These are phyloP conservation scores for Iselma pallidipennis DNA, from an alignment of 2,888 invertebrate species.

Conservation along the genomic window DNA sequence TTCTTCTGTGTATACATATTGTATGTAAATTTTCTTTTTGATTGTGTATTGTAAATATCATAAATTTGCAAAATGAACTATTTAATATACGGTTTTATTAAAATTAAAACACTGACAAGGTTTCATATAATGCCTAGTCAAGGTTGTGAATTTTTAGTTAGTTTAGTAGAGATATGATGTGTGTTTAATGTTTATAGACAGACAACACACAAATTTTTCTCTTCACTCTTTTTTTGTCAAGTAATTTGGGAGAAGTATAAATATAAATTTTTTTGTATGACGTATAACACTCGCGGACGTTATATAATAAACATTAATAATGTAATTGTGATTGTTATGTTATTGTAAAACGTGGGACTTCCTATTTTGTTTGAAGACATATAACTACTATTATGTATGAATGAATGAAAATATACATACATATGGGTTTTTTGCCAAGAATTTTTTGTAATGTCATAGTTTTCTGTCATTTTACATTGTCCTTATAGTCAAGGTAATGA, in stretches of 20 bases:
- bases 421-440: no score
- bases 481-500: background rate
- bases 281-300: background rate
- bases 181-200: no score
- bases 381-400: background rate
- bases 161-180: no score
- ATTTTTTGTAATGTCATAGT: no score
- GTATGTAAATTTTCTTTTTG: background rate
- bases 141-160: slow-evolving; percentile 14
- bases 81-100: no score
- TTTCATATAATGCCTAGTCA: slow-evolving; percentile 12
- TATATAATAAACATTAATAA: background rate
- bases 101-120: slow-evolving; percentile 17
- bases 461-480: background rate
- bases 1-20: no score
- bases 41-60: background rate
- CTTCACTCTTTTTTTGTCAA: no score
- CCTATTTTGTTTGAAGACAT: background rate
- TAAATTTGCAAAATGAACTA: background rate
- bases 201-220: no score
- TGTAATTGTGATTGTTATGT: background rate
- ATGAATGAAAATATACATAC: background rate
- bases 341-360: slow-evolving; percentile 11
- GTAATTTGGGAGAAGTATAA: background rate
- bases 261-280: background rate